A percentile compares a stretch with the other conserved stretches of the same genome.
These are phyloP conservation scores for Halcyon senegalensis DNA, from an alignment of 2,113 vertebrate species.

Conservation along the genomic window DNA sequence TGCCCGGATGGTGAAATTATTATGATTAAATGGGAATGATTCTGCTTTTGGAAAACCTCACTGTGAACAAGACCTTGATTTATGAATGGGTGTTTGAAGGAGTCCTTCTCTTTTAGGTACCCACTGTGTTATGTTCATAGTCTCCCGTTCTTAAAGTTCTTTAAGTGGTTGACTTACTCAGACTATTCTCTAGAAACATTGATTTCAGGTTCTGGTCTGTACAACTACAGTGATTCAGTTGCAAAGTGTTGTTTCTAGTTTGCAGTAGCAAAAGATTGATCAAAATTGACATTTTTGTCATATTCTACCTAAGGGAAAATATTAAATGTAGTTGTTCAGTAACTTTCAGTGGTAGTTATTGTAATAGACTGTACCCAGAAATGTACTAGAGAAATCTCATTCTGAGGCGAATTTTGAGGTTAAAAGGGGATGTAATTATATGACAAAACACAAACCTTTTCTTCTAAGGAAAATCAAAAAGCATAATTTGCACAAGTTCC, in stretches of 20 bases:
- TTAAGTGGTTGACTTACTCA: neutral
- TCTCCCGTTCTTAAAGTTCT: neutral
- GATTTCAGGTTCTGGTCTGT: neutral
- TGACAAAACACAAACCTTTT: neutral
- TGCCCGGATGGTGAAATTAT: neutral
- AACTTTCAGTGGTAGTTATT: neutral
- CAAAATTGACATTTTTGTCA: neutral
- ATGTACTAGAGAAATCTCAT: neutral
- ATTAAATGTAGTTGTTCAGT: neutral
- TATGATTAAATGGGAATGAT: neutral
- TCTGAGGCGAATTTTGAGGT: neutral
- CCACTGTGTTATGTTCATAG: rapidly evolving
- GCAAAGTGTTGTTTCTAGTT: neutral
- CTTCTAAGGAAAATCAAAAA: neutral
- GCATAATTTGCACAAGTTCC: neutral
- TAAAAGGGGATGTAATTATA: neutral
- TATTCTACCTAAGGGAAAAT: neutral
- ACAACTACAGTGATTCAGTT: neutral
- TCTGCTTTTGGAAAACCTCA: neutral
- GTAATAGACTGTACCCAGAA: neutral
- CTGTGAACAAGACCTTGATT: neutral
- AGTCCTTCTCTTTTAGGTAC: neutral
- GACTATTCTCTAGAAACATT: neutral
- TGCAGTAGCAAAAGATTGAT: neutral
- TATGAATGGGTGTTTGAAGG: neutral